Base-by-base conservation (phyloP, 1,140 invertebrate species). In the Diploscapter pachys region DNA sequence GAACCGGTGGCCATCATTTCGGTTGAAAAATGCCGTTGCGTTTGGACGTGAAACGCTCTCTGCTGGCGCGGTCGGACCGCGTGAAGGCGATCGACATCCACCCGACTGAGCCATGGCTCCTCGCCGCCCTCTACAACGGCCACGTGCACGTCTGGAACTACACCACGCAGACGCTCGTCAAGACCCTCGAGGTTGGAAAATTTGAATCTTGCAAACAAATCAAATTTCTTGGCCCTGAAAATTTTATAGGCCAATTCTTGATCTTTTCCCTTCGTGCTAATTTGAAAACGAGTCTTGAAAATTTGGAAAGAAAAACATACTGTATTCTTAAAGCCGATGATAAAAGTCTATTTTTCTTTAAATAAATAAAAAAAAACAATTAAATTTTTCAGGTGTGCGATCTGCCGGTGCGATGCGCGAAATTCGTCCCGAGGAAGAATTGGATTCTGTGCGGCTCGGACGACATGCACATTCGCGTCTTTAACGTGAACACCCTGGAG, bases 101-200 rank as follows among this genome's bases (percentile, higher is more conserved):
- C 88, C 95, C 96, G 6, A 90, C 91, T 13, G 96, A 99, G 85
- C 95, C 94, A 81, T 99, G 96, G 96, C 94, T 99, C 90, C 89
- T 99, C 52, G 95, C 93, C 77, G 95, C 95, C 50, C 89, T 99
- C 3, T 99, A 99, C 89, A 97, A 95, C 88, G 97, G 97, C 78
- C 94, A 98, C 87, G 95, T 98, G 75, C 96, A 99, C 88, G 93
- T 99, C 83, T 99, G 96, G 95, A 98, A 99, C 86, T 91, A 95
- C 89, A 96, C 99, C 86, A 85, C 84, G 54, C 85, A 90, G 86
- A 91, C 91, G 82, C 87, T 94, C 48, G 92, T 96, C 55, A 98
- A 98, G 87, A 93, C 93, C 53, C 96, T 98, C 88, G 95, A 93
- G 88, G 90, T 86, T 31, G 31, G 31, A 31, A 31, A 31, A 31